Evolutionary conservation across 1,140 invertebrate species (phyloP).

Genomic region (Paramacrobiotus metropolitanus): DNA sequence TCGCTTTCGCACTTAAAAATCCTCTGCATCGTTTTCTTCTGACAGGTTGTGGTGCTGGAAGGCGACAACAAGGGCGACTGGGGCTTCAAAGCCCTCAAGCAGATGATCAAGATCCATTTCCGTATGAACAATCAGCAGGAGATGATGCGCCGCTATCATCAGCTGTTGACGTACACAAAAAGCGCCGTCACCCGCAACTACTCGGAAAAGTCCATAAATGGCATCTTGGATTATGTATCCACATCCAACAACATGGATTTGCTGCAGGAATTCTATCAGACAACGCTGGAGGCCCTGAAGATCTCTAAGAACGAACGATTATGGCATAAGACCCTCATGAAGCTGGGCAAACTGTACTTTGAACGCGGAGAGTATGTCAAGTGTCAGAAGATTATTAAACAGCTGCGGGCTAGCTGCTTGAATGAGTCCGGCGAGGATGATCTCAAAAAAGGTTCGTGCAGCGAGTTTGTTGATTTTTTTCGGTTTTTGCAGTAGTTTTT

Average conservation of each 20-base stretch:
- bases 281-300: constrained; percentile 90
- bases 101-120: constrained; percentile 99
- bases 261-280: constrained; percentile 98
- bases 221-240: constrained; percentile 96
- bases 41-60: constrained; percentile 64
- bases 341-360: constrained; percentile 93
- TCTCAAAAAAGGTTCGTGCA: constrained; percentile 94
- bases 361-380: constrained; percentile 84
- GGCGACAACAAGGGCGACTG: constrained; percentile 96
- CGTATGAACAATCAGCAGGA: constrained; percentile 78
- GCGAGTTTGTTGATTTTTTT: too few relatives aligned
- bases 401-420: constrained; percentile 89
- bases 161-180: constrained; percentile 89
- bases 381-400: constrained; percentile 84
- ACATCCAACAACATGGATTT: constrained; percentile 97
- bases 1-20: constrained; percentile 5
- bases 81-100: constrained; percentile 99
- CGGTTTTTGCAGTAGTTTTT: too few relatives aligned
- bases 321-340: constrained; percentile 99
- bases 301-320: constrained; percentile 93
- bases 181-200: constrained; percentile 96
- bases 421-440: constrained; percentile 99
- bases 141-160: constrained; percentile 93
- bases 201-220: constrained; percentile 98
- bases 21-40: constrained; percentile 1